Evolutionary conservation across 2,113 vertebrate species (phyloP), one percentile per base, ranked within the genome.

Genomic region (Lanius collurio): DNA sequence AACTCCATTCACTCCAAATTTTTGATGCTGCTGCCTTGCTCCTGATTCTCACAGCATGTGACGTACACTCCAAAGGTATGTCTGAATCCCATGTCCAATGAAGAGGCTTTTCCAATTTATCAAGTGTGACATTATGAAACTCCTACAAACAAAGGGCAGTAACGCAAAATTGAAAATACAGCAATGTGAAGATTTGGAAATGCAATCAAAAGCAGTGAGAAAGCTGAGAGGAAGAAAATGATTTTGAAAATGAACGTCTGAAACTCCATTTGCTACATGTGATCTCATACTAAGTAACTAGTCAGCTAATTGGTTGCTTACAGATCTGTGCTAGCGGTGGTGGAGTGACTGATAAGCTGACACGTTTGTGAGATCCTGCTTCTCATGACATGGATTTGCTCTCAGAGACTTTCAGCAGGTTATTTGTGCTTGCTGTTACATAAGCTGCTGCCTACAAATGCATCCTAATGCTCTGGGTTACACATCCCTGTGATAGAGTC

Each of bases 51-150:
- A 98, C 89, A 0, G 91, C 97, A 26, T 98, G 97, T 20, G 94
- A 65, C 4, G 75, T 87, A 49, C 98, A 98, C 56, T 98, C 95
- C 91, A 98, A 92, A 63, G 98, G 98, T 24, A 98, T 44, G 9
- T 97, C 49, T 5, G 98, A 98, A 71, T 91, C 14, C 98, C 98
- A 98, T 7, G 49, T 76, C 98, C 97, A 98, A 1, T 50, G 92
- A 55, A 98, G 79, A 68, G 65, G 57, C 24, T 95, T 86, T 59
- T 91, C 67, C 52, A 19, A 6, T 86, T 86, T 93, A 70, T 81
- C 87, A 83, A 98, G 93, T 6, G 80, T 87, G 59, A 95, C n/a
- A 5, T 90, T 96, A 30, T 96, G 85, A 85, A 97, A 94, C 39
- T 47, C 97, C 98, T 98, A 91, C 10, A 96, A 93, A 94, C 11